These are phyloP conservation scores for Drosophila miranda DNA, from an alignment of 1,140 invertebrate species.

Conservation along the genomic window DNA sequence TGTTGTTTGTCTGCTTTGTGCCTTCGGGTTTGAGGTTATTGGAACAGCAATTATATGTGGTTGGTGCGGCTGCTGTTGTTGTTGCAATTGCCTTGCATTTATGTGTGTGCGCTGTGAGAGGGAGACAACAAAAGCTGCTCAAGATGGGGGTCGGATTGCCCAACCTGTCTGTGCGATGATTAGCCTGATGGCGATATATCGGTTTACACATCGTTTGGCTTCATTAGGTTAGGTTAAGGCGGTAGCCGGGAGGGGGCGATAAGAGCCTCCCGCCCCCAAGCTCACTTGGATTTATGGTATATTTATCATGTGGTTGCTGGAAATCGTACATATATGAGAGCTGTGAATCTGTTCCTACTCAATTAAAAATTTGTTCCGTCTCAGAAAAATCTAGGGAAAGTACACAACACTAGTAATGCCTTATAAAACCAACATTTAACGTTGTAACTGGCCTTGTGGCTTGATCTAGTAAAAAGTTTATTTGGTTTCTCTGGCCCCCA, in stretches of 20 bases:
- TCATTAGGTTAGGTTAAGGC: no score
- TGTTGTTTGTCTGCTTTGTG: conserved; percentile 26
- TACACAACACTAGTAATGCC: no score
- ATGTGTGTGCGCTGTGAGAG: background rate
- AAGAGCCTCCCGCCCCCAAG: no score
- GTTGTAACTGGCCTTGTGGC: no score
- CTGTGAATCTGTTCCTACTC: no score
- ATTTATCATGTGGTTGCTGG: conserved; percentile 23
- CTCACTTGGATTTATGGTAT: conserved; percentile 10
- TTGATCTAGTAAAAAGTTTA: background rate
- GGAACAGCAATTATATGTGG: conserved; percentile 63
- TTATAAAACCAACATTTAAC: no score
- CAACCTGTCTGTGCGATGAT: conserved; percentile 24
- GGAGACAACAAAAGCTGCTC: conserved; percentile 26
- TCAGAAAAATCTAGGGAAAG: no score
- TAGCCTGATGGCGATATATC: conserved; percentile 41
- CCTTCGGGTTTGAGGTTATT: conserved; percentile 65
- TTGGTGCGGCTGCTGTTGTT: conserved; percentile 23
- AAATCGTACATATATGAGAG: no score
- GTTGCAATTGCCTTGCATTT: conserved; percentile 31
- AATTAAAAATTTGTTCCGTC: no score
- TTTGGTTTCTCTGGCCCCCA: conserved; percentile 8
- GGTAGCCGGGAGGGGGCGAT: no score
- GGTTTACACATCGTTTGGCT: conserved; percentile 25
- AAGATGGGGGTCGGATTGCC: conserved; percentile 53